phyloP scores from a whole-genome alignment of 2,113 vertebrate species.

The Paracanthobrama guichenoti region DNA sequence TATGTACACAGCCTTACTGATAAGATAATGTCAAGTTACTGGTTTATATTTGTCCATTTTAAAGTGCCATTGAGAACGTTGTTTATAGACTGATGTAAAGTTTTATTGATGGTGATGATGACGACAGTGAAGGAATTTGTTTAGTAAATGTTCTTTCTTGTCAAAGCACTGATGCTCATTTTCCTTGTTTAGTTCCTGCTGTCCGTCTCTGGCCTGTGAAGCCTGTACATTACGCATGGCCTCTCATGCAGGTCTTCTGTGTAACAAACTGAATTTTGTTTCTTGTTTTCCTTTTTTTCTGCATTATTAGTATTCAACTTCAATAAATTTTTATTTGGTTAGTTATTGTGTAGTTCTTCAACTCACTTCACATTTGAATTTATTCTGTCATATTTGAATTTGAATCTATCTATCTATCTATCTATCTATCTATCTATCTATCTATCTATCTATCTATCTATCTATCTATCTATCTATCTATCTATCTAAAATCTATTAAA shows the following conservation, averaged over 20 bases:
- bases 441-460: too few species aligned
- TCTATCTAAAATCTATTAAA: neutral
- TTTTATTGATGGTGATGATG: neutral
- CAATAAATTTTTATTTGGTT: conserved; percentile 51
- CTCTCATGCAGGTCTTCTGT: conserved; percentile 27
- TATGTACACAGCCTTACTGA: conserved; percentile 23
- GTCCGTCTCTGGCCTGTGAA: conserved; percentile 28
- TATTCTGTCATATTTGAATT: neutral
- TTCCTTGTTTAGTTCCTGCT: conserved; percentile 4
- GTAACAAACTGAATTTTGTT: conserved; percentile 16
- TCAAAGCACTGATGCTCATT: conserved; percentile 30
- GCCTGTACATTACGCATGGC: conserved; percentile 34
- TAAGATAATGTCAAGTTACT: conserved; percentile 7
- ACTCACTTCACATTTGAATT: neutral
- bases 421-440: too few species aligned
- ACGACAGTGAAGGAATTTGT: conserved; percentile 14
- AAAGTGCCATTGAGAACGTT: conserved; percentile 4
- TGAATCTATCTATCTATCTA: neutral
- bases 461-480: too few species aligned
- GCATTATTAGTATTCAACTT: conserved; percentile 39
- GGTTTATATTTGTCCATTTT: conserved; percentile 13
- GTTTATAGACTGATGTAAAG: conserved; percentile 9
- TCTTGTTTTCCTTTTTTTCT: conserved; percentile 36
- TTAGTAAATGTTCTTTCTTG: conserved; percentile 20
- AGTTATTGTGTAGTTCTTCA: conserved; percentile 2